Base-by-base conservation (phyloP, 1,140 invertebrate genomes). In the Neodiprion lecontei region DNA sequence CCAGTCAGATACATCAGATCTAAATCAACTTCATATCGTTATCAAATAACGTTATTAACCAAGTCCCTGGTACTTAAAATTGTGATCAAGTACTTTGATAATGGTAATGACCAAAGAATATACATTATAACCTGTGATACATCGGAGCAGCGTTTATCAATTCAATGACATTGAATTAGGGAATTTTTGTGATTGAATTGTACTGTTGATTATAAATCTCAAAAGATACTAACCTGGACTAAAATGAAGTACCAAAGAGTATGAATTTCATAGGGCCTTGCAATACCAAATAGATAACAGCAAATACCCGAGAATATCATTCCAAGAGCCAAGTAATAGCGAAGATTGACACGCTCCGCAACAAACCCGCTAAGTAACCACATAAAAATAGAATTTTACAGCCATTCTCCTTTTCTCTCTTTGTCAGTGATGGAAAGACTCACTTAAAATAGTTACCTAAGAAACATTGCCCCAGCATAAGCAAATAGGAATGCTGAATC, bases 391-490 rank as follows among this genome's bases (percentile, higher is more conserved):
- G 74, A 73, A 75, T 73, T 75, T 75, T 73, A 21, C 72, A 14
- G 53, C 28, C 28, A 4, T 40, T 40, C 53, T 61, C 53, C 5
- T 12, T 14, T 61, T 14, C 53, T 61, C 53, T 14, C 28, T 40
- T 40, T 40, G 28, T 40, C 11, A 61, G 11, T 17, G 8, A 17
- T 14, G n/a, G 9, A 61, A 4, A 17, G 53, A 14, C 70, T 81
- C 76, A 81, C 74, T 79, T 80, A 47, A 82, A 80, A 80, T 76
- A 82, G 84, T 80, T 75, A 96, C 95, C 94, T 88, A 89, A 96
- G 67, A 90, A 99, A 99, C 97, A 99, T 99, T 70, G 96, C 95
- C 77, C 92, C 89, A 0, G 97, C 97, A 87, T 99, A 99, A 0
- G 95, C 91, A 87, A 99, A 97, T 1, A 99, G 90, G 88, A 98